Percentiles rank a stretch among this genome's conserved stretches.
phyloP scores from a whole-genome alignment of 2,797 vertebrate species.

The Myioborus miniatus region DNA sequence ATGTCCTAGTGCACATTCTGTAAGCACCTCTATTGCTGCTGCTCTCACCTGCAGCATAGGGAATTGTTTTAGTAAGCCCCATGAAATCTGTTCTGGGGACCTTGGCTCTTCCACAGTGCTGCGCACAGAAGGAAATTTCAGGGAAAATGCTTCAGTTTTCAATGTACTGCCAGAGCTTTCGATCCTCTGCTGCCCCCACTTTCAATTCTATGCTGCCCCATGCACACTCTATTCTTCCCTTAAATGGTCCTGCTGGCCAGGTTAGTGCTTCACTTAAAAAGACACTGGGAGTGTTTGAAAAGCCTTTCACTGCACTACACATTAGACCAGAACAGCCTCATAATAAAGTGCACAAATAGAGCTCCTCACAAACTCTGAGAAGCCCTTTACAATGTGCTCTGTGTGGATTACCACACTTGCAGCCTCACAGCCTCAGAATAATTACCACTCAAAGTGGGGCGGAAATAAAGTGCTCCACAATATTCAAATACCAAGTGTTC shows the following conservation, averaged over 20 bases:
- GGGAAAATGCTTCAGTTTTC: background rate
- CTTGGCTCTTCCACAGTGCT: background rate
- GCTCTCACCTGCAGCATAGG: background rate
- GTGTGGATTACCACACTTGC: conserved; percentile 49
- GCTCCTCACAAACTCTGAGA: conserved; percentile 37
- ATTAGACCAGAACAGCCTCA: conserved; percentile 32
- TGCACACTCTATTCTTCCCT: background rate
- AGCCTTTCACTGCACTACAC: conserved; percentile 52
- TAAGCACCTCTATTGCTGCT: background rate
- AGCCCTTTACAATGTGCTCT: conserved; percentile 29
- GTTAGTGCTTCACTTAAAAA: conserved; percentile 49
- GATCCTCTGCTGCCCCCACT: background rate
- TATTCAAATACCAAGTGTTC: conserved; percentile 27
- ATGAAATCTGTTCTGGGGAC: background rate
- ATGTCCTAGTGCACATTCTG: background rate
- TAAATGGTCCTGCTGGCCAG: conserved; percentile 29
- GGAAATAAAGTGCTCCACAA: conserved; percentile 55
- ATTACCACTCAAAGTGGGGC: conserved; percentile 50
- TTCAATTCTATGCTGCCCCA: background rate
- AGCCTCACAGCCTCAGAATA: conserved; percentile 54
- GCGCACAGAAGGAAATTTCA: conserved; percentile 4
- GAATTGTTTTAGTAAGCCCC: background rate
- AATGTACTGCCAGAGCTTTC: conserved; percentile 12
- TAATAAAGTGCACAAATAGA: conserved; percentile 34
- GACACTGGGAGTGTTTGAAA: conserved; percentile 39